Conservation (phyloP, 2,888 invertebrate species). For the Merodon equestris region DNA sequence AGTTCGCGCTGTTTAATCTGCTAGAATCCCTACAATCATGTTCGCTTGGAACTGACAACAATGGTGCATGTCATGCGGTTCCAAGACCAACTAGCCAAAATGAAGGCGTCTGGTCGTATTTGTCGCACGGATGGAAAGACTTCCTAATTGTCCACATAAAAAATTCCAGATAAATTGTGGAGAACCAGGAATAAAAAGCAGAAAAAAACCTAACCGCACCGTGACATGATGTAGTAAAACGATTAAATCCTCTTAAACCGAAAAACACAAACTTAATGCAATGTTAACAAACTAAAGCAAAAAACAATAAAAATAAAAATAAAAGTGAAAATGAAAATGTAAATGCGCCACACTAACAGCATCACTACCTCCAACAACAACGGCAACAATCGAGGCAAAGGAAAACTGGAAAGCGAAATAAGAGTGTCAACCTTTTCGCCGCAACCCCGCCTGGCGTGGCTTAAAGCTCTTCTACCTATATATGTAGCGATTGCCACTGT, state of each 20-base stretch:
- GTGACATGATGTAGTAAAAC: slow-evolving; percentile 47
- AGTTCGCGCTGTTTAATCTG: too few relatives aligned
- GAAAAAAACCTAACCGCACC: not conserved
- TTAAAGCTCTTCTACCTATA: not conserved
- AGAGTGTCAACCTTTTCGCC: slow-evolving; percentile 24
- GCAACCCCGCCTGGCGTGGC: too few relatives aligned
- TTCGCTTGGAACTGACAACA: too few relatives aligned
- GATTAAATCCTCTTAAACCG: slow-evolving; percentile 58
- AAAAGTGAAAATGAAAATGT: slow-evolving; percentile 22
- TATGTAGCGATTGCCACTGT: slow-evolving; percentile 39
- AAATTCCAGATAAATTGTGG: too few relatives aligned
- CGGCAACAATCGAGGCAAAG: not conserved
- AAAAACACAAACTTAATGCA: slow-evolving; percentile 43
- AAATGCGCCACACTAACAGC: slow-evolving; percentile 4
- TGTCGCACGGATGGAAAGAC: too few relatives aligned
- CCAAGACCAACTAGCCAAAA: too few relatives aligned
- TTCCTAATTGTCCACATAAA: too few relatives aligned
- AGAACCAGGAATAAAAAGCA: not conserved
- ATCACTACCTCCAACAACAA: too few relatives aligned
- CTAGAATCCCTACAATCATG: too few relatives aligned
- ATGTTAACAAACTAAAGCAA: slow-evolving; percentile 46
- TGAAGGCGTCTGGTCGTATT: too few relatives aligned
- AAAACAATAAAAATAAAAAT: too few relatives aligned
- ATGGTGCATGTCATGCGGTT: too few relatives aligned
- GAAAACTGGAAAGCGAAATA: not conserved